Evolutionary conservation across 2,888 invertebrate genomes (phyloP), one percentile per base, ranked within the genome.

Genomic region (Selenia dentaria): DNA sequence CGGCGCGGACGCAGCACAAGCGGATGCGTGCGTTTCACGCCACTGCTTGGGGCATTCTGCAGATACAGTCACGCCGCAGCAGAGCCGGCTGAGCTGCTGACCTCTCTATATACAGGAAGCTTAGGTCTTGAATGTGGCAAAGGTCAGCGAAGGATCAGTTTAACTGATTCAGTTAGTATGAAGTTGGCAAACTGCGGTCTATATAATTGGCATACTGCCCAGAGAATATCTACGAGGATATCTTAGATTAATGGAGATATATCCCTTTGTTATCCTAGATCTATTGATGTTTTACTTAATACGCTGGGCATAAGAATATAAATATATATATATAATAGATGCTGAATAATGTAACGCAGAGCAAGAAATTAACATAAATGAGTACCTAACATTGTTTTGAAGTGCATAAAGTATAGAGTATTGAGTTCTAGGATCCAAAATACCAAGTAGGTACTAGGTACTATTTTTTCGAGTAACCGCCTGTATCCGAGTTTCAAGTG

Each of bases 61-160:
- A 18, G 20, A 9, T 16, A 18, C 28, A 22, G 8, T 6, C 6
- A 6, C 6, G 8, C 20, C 6, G 6, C 8, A 6, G 8, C 22
- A 22, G 16, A 16, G 35, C 20, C 12, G 35, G 12, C 39, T 45
- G 35, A 41, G 29, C 64, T 64, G 70, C 60, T 78, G 79, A 80
- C 83, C 82, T 77, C 76, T 69, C 68, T 27, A 39, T 68, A 61
- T 68, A 66, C 77, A 74, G 75, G 79, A 81, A 79, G 70, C 70
- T 61, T 61, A 62, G 58, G 48, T 59, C 46, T 58, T 70, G 65
- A 70, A 70, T 70, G 67, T 59, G 70, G 70, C 64, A 66, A 63
- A 64, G 64, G 61, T 63, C 57, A 64, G 33, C 32, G 45, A 48
- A 38, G 44, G 51, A 37, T 28, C 37, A 10, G n/a, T n/a, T n/a